Evolutionary conservation across 1,140 invertebrate genomes (phyloP).

Genomic region (Kradibia gibbosae): DNA sequence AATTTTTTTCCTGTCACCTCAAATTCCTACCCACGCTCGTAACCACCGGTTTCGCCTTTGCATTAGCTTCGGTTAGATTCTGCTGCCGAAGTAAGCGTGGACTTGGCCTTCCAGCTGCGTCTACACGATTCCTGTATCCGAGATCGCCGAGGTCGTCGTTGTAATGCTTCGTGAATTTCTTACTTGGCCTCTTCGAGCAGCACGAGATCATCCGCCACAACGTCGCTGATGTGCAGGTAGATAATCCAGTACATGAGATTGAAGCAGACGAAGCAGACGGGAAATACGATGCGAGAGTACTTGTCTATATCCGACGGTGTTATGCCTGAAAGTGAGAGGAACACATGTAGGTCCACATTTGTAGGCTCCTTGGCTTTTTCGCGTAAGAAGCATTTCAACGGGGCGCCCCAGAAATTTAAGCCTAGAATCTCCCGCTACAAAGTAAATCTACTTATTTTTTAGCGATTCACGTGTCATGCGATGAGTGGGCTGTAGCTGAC

Average conservation of each 20-base stretch:
- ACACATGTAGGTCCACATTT: neutral
- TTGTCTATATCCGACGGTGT: constrained; percentile 97
- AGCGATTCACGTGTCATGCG: too few species aligned
- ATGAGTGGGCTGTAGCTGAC: too few species aligned
- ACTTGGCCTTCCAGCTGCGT: constrained; percentile 47
- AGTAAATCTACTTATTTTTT: too few species aligned
- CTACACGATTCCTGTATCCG: constrained; percentile 19
- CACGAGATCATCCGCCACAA: constrained; percentile 92
- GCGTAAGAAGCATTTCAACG: neutral
- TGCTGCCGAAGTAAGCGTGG: constrained; percentile 35
- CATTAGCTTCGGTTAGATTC: constrained; percentile 50
- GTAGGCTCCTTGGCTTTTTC: neutral
- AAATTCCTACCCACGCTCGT: neutral
- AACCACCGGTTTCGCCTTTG: neutral
- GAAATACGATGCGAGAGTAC: constrained; percentile 95
- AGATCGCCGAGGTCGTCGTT: constrained; percentile 24
- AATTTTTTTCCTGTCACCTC: neutral
- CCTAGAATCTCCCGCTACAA: neutral
- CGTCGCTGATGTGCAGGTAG: constrained; percentile 95
- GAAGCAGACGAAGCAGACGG: constrained; percentile 97
- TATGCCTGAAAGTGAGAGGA: constrained; percentile 75
- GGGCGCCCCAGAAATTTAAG: constrained; percentile 10
- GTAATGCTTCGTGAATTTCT: constrained; percentile 51
- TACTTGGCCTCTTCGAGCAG: constrained; percentile 87
- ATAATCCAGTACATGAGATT: constrained; percentile 99